A percentile compares a stretch with the other conserved stretches of the same genome.
These are phyloP conservation scores for Theristicus caerulescens DNA, from an alignment of 2,113 vertebrate genomes.

Conservation along the genomic window DNA sequence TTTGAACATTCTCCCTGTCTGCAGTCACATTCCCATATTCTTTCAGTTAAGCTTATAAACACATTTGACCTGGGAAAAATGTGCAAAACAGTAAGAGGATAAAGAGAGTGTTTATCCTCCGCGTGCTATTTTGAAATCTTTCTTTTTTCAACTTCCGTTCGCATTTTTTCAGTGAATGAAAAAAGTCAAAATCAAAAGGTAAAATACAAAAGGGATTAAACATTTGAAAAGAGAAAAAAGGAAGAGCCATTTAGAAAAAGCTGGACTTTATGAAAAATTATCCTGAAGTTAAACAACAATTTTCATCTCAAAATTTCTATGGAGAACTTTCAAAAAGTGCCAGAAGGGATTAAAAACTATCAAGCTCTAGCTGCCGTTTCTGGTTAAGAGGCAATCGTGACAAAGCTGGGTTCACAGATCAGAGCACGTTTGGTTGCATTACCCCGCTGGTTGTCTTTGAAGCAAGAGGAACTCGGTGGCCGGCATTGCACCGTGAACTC, in stretches of 20 bases:
- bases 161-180: not conserved
- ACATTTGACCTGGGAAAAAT: not conserved
- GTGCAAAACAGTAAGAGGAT: not conserved
- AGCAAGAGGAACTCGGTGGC: not conserved
- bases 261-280: not conserved
- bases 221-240: not conserved
- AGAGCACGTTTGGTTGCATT: not conserved
- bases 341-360: not conserved
- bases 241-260: not conserved
- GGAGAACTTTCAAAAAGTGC: not conserved
- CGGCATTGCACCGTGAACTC: rapidly evolving
- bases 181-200: not conserved
- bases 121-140: rapidly evolving
- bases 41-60: not conserved
- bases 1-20: not conserved
- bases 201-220: not conserved
- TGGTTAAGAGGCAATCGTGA: not conserved
- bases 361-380: not conserved
- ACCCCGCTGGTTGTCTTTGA: not conserved
- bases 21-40: not conserved
- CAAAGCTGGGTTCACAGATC: rapidly evolving
- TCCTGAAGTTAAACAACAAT: not conserved
- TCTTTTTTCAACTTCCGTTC: not conserved
- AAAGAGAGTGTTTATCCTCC: not conserved
- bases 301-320: not conserved